These are phyloP conservation scores for Diprion similis DNA, from an alignment of 1,140 invertebrate genomes.

Conservation along the genomic window DNA sequence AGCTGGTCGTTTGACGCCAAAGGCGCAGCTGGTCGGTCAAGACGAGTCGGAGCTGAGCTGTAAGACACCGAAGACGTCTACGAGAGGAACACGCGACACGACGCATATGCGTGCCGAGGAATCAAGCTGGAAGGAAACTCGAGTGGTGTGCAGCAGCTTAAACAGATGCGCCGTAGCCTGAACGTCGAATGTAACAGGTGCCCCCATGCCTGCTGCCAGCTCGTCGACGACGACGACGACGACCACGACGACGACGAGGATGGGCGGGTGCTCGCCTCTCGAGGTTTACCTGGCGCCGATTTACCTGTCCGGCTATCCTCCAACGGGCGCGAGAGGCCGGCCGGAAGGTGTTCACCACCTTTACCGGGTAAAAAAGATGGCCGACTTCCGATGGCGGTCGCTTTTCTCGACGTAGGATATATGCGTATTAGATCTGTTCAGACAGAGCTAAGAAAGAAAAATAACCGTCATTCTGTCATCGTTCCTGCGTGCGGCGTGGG, in stretches of 20 bases:
- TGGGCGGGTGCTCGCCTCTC: no score
- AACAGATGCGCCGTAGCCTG: neutral
- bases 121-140: neutral
- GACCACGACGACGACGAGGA: no score
- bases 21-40: neutral
- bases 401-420: neutral
- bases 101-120: neutral
- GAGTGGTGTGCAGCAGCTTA: neutral
- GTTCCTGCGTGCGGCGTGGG: constrained; percentile 33
- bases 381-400: neutral
- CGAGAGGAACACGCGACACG: neutral
- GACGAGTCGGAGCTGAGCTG: neutral
- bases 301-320: neutral
- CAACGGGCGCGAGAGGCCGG: neutral
- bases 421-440: neutral
- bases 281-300: no score
- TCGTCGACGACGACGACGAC: no score
- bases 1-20: neutral
- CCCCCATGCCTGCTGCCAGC: no score
- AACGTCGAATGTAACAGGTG: no score
- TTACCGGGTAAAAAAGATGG: neutral
- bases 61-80: neutral
- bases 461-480: constrained; percentile 29
- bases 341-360: neutral
- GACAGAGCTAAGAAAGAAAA: neutral